These are phyloP conservation scores for Montipora capricornis DNA, from an alignment of 64 coral and sea anemone genomes.

Conservation along the genomic window DNA sequence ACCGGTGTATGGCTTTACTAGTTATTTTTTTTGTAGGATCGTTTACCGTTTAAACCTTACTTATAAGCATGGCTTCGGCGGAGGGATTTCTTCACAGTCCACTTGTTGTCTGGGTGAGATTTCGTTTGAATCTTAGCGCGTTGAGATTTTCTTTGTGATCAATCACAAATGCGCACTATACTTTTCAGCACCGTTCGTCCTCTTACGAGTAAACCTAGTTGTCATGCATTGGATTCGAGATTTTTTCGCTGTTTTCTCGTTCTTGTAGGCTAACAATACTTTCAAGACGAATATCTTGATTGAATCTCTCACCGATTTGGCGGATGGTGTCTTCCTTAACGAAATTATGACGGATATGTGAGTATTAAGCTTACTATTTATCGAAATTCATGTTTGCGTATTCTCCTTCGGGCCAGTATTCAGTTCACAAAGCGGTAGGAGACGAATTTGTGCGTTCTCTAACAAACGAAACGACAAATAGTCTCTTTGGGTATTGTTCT, in stretches of 20 bases:
- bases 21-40: not conserved
- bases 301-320: conserved; percentile 84
- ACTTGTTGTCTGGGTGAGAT: conserved; percentile 80
- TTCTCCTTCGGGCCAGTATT: not conserved
- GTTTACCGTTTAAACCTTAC: conserved; percentile 28
- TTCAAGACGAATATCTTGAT: conserved; percentile 69
- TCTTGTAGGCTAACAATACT: conserved; percentile 42
- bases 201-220: not conserved
- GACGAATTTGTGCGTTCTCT: not conserved
- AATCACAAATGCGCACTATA: conserved; percentile 9
- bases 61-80: conserved; percentile 65
- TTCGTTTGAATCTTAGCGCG: not conserved
- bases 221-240: not conserved
- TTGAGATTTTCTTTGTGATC: not conserved
- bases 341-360: conserved; percentile 96
- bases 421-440: not conserved
- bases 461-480: not conserved
- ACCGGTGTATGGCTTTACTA: conserved; percentile 9
- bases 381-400: not conserved
- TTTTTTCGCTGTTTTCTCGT: conserved; percentile 10
- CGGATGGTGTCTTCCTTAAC: conserved; percentile 94
- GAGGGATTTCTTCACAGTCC: conserved; percentile 80
- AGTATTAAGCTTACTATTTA: conserved; percentile 23
- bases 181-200: too few relatives aligned
- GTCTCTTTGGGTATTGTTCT: not conserved